Percentiles rank a stretch among this genome's conserved stretches.
Conservation (phyloP, 2,888 invertebrate species). For the Orchesella flavescens region DNA sequence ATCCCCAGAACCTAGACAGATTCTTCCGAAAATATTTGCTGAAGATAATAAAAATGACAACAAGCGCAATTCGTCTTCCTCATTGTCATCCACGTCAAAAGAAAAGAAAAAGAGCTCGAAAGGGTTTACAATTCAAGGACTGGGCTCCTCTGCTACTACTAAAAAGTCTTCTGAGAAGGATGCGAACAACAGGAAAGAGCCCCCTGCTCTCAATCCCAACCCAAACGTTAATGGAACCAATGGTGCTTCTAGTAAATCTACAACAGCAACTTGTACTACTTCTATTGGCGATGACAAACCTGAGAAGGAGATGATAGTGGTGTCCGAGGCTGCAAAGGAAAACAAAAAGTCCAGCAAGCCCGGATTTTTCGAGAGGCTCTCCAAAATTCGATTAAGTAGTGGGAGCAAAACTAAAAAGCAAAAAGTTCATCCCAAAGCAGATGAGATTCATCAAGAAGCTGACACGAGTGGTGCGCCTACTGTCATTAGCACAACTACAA, state of each 20-base stretch:
- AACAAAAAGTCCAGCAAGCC: conserved; percentile 70
- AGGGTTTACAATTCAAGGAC: conserved; percentile 63
- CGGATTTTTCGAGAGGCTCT: conserved; percentile 71
- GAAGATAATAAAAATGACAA: conserved; percentile 66
- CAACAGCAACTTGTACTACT: neutral
- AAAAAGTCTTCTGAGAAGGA: conserved; percentile 67
- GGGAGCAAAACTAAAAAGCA: conserved; percentile 70
- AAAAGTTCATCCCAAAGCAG: conserved; percentile 70
- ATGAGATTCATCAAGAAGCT: conserved; percentile 57
- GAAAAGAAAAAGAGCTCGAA: conserved; percentile 64
- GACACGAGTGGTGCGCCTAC: conserved; percentile 49
- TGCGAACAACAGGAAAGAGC: conserved; percentile 17
- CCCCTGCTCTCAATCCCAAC: neutral
- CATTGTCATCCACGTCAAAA: conserved; percentile 52
- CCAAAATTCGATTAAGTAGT: conserved; percentile 70
- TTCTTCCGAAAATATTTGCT: conserved; percentile 71
- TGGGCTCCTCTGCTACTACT: conserved; percentile 61
- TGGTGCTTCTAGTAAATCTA: conserved; percentile 20
- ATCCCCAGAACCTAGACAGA: conserved; percentile 64
- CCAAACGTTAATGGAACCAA: conserved; percentile 48
- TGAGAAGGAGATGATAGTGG: conserved; percentile 27
- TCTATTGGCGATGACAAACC: conserved; percentile 36
- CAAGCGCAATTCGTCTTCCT: conserved; percentile 66
- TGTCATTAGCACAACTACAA: conserved; percentile 31
- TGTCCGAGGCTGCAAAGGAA: conserved; percentile 52